phyloP scores from a whole-genome alignment of 2,888 invertebrate species.

The Chrysotoxum bicinctum region DNA sequence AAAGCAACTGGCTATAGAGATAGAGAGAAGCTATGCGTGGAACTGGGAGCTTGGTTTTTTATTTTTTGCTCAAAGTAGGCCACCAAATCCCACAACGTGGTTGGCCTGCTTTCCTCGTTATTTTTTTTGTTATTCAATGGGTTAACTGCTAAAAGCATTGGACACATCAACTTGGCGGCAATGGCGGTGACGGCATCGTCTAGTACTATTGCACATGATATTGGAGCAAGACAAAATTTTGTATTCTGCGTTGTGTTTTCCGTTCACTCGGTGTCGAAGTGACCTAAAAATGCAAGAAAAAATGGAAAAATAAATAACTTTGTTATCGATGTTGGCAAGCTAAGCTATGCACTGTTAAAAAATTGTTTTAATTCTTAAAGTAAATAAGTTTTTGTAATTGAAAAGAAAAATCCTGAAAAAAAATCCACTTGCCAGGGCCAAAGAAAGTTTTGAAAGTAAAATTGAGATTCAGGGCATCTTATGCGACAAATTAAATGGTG shows the following conservation, averaged over 20 bases:
- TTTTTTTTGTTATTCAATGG: conserved; percentile 52
- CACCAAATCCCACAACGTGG: conserved; percentile 45
- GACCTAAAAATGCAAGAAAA: conserved; percentile 48
- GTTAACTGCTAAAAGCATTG: conserved; percentile 66
- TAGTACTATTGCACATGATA: conserved; percentile 40
- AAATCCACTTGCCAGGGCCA: background rate
- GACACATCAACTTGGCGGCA: conserved; percentile 47
- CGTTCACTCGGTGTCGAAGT: conserved; percentile 22
- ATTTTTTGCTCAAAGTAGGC: conserved; percentile 41
- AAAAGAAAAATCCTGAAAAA: background rate
- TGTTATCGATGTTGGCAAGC: conserved; percentile 28
- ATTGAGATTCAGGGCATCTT: background rate
- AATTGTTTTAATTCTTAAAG: conserved; percentile 10
- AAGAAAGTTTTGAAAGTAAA: background rate
- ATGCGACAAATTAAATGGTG: conserved; percentile 26
- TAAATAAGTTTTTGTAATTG: background rate
- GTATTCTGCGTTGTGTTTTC: conserved; percentile 25
- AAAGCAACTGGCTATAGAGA: conserved; percentile 5
- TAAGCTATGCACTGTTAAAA: conserved; percentile 3
- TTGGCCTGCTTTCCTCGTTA: conserved; percentile 23
- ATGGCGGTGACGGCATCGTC: conserved; percentile 18
- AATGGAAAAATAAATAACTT: conserved; percentile 42
- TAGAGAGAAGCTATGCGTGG: conserved; percentile 21
- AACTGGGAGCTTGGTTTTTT: background rate
- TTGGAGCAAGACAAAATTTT: conserved; percentile 31